Conservation (phyloP, 2,888 invertebrate genomes). For the Cosmia trapezina region DNA sequence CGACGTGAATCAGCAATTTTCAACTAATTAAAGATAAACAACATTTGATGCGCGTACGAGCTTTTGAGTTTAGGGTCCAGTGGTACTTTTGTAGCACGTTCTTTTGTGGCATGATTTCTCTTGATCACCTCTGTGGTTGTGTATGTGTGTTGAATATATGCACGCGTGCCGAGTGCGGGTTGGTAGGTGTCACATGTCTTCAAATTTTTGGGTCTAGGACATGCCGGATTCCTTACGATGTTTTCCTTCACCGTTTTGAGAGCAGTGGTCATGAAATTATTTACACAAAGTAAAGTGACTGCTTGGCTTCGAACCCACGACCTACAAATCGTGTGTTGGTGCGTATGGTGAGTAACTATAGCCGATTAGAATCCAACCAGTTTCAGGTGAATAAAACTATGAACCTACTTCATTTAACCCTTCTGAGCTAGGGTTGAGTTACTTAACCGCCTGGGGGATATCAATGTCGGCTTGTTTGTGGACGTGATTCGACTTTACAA, state of each 20-base stretch:
- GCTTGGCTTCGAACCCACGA: no score
- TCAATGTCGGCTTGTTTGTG: conserved; percentile 36
- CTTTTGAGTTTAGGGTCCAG: conserved; percentile 57
- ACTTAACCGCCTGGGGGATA: conserved; percentile 15
- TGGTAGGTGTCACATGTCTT: no score
- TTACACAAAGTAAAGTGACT: no score
- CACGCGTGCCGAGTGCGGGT: no score
- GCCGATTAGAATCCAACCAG: no score
- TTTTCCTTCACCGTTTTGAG: no score
- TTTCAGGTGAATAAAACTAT: not conserved
- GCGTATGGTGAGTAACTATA: no score
- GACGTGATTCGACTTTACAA: conserved; percentile 29
- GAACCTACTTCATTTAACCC: not conserved
- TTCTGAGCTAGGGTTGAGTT: not conserved
- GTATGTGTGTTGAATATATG: no score
- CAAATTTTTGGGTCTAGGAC: no score
- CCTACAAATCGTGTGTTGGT: no score
- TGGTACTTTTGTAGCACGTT: conserved; percentile 21
- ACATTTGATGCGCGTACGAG: conserved; percentile 74
- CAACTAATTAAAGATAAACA: conserved; percentile 86
- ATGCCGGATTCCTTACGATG: no score
- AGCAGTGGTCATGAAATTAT: no score
- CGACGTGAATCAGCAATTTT: conserved; percentile 82
- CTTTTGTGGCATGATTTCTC: conserved; percentile 12
- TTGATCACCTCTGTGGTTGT: not conserved